Base-by-base conservation (phyloP, 2,113 vertebrate genomes). In the Piaya cayana region DNA sequence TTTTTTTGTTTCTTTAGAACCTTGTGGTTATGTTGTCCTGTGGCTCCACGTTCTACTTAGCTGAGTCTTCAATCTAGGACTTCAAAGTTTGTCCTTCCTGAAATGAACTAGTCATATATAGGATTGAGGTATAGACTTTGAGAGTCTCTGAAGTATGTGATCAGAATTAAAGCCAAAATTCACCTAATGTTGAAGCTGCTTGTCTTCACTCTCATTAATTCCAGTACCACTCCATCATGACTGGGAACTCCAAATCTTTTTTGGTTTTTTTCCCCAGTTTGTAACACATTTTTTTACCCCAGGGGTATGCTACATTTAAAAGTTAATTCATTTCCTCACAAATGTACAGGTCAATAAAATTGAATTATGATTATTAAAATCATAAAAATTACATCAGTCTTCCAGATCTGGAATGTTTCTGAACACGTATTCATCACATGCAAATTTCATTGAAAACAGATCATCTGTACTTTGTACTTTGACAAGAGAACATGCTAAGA, bases 241-340 rank as follows among this genome's bases (percentile, higher is more conserved):
- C 42, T 92, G 43, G 75, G 15, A 92, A 37, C 50, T 63, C 42
- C 37, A 80, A 80, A 42, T 39, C 79, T n/a, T n/a, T n/a, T n/a
- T n/a, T n/a, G n/a, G 30, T 78, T 52, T 7, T 69, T 77, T 80
- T 75, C 86, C 83, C 50, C 60, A 25, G 6, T 47, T 45, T 88
- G 20, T 74, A 68, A 60, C 6, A 49, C 60, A 9, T 42, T 81
- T 71, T 75, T 71, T 86, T 80, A 39, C 59, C 55, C 45, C 34
- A 67, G 89, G 56, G 72, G 91, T 47, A 47, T 0, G 1, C 32
- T 94, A 45, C 64, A 60, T 92, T 94, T 91, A 75, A 50, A 88
- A 95, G 83, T 93, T 97, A 88, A 96, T 95, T 95, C 84, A 77
- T 93, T 94, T 95, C n/a, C 45, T 79, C 39, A 70, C 72, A 91